Base-by-base conservation (phyloP, 2,797 vertebrate genomes). In the Lepus oiostolus region DNA sequence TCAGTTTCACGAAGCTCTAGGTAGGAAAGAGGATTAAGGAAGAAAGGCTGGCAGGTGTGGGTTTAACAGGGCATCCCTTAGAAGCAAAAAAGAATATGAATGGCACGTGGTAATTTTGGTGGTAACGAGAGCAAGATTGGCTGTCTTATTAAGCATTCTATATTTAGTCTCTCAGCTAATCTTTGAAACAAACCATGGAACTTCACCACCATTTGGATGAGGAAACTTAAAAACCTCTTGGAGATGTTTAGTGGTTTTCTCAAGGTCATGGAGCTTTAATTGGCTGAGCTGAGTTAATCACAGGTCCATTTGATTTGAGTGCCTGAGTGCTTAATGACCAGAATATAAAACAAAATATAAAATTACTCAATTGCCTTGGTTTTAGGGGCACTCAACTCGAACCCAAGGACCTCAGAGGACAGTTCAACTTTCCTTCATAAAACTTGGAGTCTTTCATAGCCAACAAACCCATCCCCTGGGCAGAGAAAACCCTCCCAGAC, bases 311-410 rank as follows among this genome's bases (percentile, higher is more conserved):
- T 58, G 14, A 47, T 50, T 89, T 63, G 19, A 88, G 28, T 22
- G 1, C 28, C 60, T 90, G 38, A 30, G 32, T 62, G 63, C 83
- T 95, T 83, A 95, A 74, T 63, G 89, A 74, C 13, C 60, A 83
- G 63, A 50, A 4, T 42, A 75, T 77, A 92, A 92, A 93, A 62
- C 13, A 35, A 96, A 75, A 60, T 38, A 63, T 62, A 85, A 85
- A 86, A 35, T 71, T 85, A 90, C 7, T 91, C 21, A 12, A 6
- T 70, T 26, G 17, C 80, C 60, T 85, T 58, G 5, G 67, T 90
- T 65, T 85, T 80, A 58, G 74, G 74, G 21, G 17, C 7, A 52
- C 30, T 91, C 42, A 70, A 42, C 13, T 74, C 62, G 70, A 89
- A 89, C 12, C 21, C 86, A 21, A 74, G 32, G 10, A 67, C 89